Conservation (phyloP, 2,113 vertebrate species). For the Pipa parva region DNA sequence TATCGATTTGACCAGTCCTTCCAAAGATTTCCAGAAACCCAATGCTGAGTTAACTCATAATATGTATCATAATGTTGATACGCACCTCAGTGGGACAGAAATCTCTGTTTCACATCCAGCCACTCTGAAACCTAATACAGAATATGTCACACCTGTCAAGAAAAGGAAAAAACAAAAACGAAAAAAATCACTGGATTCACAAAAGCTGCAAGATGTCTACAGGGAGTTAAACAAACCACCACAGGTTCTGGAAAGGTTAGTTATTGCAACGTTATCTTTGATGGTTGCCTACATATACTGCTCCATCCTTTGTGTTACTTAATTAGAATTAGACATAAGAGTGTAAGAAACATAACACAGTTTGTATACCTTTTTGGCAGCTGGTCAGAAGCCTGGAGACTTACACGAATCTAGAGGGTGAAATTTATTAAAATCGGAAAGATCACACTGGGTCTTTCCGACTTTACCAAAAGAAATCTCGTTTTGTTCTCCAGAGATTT, state of each 20-base stretch:
- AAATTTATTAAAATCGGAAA: too few relatives aligned
- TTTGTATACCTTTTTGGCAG: too few relatives aligned
- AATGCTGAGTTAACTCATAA: neutral
- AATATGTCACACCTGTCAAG: constrained; percentile 42
- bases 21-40: neutral
- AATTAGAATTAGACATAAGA: too few relatives aligned
- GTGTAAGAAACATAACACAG: too few relatives aligned
- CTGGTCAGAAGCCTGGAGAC: too few relatives aligned
- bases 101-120: neutral
- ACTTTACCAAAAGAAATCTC: too few relatives aligned
- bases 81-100: neutral
- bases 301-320: too few relatives aligned
- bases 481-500: too few relatives aligned
- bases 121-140: constrained; percentile 34
- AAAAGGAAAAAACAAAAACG: constrained; percentile 43
- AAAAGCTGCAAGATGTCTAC: constrained; percentile 47
- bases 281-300: too few relatives aligned
- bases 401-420: too few relatives aligned
- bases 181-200: constrained; percentile 42
- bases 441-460: too few relatives aligned
- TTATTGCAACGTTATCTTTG: neutral
- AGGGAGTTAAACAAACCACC: constrained; percentile 51
- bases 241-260: constrained; percentile 53
- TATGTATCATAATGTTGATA: neutral
- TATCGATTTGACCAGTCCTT: constrained; percentile 11